A percentile compares a stretch with the other conserved stretches of the same genome.
Conservation (phyloP, 2,113 vertebrate genomes). For the Sphaerodactylus townsendi region DNA sequence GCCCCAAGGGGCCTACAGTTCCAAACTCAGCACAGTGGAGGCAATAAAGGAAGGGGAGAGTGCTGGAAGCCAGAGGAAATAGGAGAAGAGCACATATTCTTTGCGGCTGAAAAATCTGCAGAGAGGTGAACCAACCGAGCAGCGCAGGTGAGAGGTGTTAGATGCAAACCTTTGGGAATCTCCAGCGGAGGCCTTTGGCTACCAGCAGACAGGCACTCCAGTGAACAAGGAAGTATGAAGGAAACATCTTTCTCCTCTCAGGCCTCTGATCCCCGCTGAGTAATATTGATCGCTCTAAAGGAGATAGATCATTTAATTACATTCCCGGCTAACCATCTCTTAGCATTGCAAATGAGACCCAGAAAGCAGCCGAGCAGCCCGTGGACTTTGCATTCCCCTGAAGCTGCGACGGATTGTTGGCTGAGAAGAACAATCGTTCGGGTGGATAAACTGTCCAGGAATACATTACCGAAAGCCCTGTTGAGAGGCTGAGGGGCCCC, state of each 20-base stretch:
- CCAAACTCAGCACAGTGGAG: too few relatives aligned
- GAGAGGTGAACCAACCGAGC: too few relatives aligned
- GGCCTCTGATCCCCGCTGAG: neutral
- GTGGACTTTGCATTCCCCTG: neutral
- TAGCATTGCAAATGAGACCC: neutral
- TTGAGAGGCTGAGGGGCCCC: neutral
- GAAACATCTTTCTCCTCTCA: neutral
- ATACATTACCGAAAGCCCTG: neutral
- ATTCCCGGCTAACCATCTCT: neutral
- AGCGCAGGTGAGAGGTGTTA: too few relatives aligned
- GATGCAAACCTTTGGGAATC: too few relatives aligned
- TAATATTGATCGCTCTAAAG: neutral
- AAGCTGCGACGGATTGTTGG: too few relatives aligned
- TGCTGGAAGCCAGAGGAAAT: too few relatives aligned
- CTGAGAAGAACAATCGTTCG: neutral
- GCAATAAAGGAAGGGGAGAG: too few relatives aligned
- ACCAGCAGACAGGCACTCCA: neutral
- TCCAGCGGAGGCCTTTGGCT: neutral
- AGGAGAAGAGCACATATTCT: too few relatives aligned
- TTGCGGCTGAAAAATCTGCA: too few relatives aligned
- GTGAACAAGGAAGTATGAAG: neutral
- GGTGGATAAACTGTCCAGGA: neutral
- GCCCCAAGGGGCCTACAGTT: too few relatives aligned
- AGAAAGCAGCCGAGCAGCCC: neutral
- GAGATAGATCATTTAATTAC: neutral